Evolutionary conservation across 2,113 vertebrate genomes (phyloP).

Genomic region (Gavialis gangeticus): DNA sequence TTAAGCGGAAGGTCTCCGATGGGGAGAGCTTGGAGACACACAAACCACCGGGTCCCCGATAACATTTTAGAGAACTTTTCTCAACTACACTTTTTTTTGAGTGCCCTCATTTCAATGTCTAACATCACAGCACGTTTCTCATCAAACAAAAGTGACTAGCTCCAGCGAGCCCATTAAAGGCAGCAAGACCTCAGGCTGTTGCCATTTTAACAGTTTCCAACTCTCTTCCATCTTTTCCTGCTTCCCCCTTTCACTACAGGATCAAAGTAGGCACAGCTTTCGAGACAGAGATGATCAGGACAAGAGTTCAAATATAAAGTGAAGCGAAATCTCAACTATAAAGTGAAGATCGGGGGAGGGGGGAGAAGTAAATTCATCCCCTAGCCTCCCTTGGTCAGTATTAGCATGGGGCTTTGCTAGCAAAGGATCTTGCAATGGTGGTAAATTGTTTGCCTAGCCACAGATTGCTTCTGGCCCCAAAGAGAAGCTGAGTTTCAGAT

Average conservation of each 20-base stretch:
- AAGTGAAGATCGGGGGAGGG: too few relatives aligned
- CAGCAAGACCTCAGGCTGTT: too few relatives aligned
- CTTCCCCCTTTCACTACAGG: too few relatives aligned
- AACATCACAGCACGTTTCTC: background rate
- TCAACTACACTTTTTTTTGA: background rate
- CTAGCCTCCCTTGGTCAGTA: too few relatives aligned
- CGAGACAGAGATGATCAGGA: too few relatives aligned
- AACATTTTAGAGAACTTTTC: background rate
- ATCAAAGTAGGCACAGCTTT: too few relatives aligned
- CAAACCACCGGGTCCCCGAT: accelerated
- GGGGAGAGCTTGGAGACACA: background rate
- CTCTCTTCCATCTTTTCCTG: too few relatives aligned
- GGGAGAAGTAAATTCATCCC: too few relatives aligned
- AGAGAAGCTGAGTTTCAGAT: background rate
- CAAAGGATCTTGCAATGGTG: accelerated
- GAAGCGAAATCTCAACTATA: too few relatives aligned
- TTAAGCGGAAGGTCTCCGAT: background rate
- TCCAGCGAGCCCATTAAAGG: too few relatives aligned
- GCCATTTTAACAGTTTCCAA: too few relatives aligned
- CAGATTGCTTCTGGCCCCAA: background rate
- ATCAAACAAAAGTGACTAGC: background rate
- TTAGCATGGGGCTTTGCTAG: background rate
- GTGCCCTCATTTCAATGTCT: background rate
- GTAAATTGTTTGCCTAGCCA: accelerated
- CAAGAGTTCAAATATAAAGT: too few relatives aligned